Conservation (phyloP, 2,888 invertebrate genomes). For the Ectemnius continuus region DNA sequence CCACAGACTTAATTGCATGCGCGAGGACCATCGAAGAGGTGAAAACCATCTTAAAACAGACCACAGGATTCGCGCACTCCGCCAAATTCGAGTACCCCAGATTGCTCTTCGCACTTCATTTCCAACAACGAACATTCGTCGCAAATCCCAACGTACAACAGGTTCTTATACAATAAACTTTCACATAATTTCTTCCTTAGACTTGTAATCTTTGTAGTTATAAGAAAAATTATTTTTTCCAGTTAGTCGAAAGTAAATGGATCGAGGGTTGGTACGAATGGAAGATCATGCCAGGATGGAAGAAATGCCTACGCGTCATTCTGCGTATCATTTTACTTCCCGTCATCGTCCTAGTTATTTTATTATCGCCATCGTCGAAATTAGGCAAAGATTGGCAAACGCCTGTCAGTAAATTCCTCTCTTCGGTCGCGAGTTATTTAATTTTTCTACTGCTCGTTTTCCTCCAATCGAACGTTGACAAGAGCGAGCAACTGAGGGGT, state of each 20-base stretch:
- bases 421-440: constrained; percentile 83
- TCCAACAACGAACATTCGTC: constrained; percentile 86
- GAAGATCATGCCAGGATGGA: constrained; percentile 78
- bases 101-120: constrained; percentile 84
- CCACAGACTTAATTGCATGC: constrained; percentile 82
- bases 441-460: constrained; percentile 84
- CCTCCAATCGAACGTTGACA: constrained; percentile 82
- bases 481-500: constrained; percentile 80
- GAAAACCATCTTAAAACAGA: constrained; percentile 82
- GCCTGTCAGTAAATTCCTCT: constrained; percentile 86
- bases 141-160: constrained; percentile 88
- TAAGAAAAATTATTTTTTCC: not conserved
- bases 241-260: constrained; percentile 84
- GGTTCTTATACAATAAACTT: constrained; percentile 64
- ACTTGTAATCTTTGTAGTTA: not conserved
- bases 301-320: constrained; percentile 76
- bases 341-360: constrained; percentile 77
- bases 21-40: constrained; percentile 86
- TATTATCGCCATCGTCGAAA: constrained; percentile 78
- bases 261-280: constrained; percentile 82
- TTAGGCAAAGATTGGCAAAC: constrained; percentile 81
- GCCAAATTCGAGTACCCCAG: constrained; percentile 82
- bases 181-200: not conserved
- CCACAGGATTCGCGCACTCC: constrained; percentile 68
- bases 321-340: constrained; percentile 78